A percentile compares a stretch with the other conserved stretches of the same genome.
Evolutionary conservation across 2,797 vertebrate species (phyloP).

Genomic region (Aulostomus chinensis): DNA sequence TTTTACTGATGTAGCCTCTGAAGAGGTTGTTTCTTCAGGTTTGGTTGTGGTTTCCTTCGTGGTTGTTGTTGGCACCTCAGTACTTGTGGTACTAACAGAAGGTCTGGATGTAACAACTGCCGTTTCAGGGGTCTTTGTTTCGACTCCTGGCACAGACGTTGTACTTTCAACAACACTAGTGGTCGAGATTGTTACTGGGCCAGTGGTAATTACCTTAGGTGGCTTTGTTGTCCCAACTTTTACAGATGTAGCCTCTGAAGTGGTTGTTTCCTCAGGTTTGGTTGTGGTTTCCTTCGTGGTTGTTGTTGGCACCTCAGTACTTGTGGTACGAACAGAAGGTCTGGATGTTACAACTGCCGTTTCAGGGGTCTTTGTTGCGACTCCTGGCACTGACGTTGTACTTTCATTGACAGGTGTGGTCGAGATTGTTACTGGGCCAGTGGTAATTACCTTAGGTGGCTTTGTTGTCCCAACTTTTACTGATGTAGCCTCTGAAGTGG

Average conservation of each 20-base stretch:
- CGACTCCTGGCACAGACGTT: neutral
- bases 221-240: neutral
- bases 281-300: neutral
- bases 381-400: neutral
- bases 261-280: neutral
- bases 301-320: neutral
- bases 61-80: no score
- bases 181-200: neutral
- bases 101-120: no score
- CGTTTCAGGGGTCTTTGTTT: neutral
- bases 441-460: neutral
- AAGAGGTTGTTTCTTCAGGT: no score
- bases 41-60: no score
- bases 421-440: neutral
- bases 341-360: neutral
- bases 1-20: no score
- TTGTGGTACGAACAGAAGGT: neutral
- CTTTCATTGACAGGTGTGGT: conserved; percentile 1
- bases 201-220: no score
- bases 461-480: neutral
- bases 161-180: neutral
- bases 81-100: no score
- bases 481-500: no score
- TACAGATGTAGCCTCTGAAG: neutral
- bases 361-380: neutral